phyloP scores from a whole-genome alignment of 2,888 invertebrate genomes.

The Hermaeophaga mercurialis region DNA sequence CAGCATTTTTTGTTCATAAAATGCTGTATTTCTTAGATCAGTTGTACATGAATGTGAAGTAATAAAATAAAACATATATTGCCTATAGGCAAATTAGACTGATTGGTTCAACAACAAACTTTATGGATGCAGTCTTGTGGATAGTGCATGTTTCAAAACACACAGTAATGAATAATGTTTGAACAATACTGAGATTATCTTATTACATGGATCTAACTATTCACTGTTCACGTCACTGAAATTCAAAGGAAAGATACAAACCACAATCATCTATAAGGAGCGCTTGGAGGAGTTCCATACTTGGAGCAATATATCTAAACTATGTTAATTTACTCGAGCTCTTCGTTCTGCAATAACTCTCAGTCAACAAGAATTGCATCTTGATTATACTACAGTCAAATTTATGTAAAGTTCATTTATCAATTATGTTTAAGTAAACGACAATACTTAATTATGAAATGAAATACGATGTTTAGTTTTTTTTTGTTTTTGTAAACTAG shows the following conservation, averaged over 20 bases:
- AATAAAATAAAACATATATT: too few species aligned
- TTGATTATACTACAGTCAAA: conserved; percentile 12
- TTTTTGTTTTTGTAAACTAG: too few species aligned
- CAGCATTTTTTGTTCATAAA: too few species aligned
- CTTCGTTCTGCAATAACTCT: conserved; percentile 12
- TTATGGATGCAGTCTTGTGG: too few species aligned
- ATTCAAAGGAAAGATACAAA: conserved; percentile 14
- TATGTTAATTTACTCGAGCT: conserved; percentile 17
- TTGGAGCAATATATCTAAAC: conserved; percentile 17
- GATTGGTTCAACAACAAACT: too few species aligned
- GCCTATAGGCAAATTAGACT: too few species aligned
- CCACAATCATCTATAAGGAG: conserved; percentile 17
- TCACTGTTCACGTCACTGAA: conserved; percentile 7
- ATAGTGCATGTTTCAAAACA: too few species aligned
- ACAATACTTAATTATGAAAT: too few species aligned
- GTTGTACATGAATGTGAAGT: too few species aligned
- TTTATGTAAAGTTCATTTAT: conserved; percentile 7
- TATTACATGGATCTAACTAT: conserved; percentile 6
- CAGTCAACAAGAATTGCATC: conserved; percentile 14
- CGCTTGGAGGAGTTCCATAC: conserved; percentile 8
- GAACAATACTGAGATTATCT: background rate
- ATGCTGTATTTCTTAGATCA: too few species aligned
- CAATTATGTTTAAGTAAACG: too few species aligned
- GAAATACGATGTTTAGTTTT: too few species aligned
- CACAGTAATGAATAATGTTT: background rate